Evolutionary conservation across 2,888 invertebrate species (phyloP), one percentile per base, ranked within the genome.

Genomic region (Lacanobia wlatinum): DNA sequence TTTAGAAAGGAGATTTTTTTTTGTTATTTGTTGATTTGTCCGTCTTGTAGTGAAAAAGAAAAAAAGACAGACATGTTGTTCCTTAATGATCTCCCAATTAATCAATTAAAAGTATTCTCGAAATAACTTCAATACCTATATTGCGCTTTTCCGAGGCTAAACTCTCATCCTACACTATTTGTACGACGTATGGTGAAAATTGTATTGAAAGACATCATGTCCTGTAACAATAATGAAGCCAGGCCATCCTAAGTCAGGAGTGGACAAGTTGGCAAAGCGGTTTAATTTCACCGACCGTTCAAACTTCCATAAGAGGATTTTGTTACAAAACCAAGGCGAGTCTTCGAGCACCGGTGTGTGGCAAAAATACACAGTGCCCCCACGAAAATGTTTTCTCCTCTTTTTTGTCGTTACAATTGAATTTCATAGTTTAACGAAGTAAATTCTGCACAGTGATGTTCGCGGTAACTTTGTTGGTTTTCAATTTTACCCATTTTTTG

Each of bases 221-320:
- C 78, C 82, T 66, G 46, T 16, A 52, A 40, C 46, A 40, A n/a
- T 16, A 72, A 43, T 43, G 21, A 40, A 65, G 40, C 21, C 12
- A 62, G 34, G 38, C 6, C 63, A 70, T 70, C 66, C 80, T 68
- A 79, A 82, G 58, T 73, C 72, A 79, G 82, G 77, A 74, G 73
- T 82, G 83, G 77, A 78, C 83, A 83, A 87, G 82, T 88, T 84
- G 64, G 77, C 70, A 88, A 90, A 90, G 91, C 90, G 89, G 88
- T 90, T 90, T 90, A 90, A 91, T 90, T 90, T 86, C 80, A 80
- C 73, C 60, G 82, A 84, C 89, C 83, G 82, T 87, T 84, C 86
- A 76, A 89, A 91, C 78, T 91, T 90, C 78, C 60, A 70, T 90
- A 89, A 91, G 90, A 90, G 90, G 90, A 90, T 90, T 91, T 87